Evolutionary conservation across 1,140 invertebrate species (phyloP).

Genomic region (Papilio glaucus): DNA sequence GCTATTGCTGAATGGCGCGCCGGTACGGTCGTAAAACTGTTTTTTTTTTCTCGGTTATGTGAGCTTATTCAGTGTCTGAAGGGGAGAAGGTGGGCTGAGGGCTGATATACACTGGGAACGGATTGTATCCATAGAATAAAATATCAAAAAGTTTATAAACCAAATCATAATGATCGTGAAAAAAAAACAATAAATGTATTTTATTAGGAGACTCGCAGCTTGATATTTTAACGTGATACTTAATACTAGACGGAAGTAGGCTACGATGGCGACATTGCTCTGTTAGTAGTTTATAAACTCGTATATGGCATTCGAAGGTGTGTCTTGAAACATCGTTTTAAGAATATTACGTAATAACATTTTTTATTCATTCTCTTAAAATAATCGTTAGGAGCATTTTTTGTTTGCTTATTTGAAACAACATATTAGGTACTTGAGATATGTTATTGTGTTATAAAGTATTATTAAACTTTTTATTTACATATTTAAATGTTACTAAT

Average conservation of each 20-base stretch:
- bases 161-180: background rate
- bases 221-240: too few species aligned
- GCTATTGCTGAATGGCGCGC: too few species aligned
- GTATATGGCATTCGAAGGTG: slow-evolving; percentile 24
- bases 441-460: background rate
- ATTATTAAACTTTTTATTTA: background rate
- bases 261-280: slow-evolving; percentile 19
- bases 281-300: slow-evolving; percentile 18
- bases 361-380: background rate
- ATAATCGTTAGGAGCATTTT: background rate
- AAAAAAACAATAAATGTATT: slow-evolving; percentile 1
- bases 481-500: background rate
- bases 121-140: too few species aligned
- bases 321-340: slow-evolving; percentile 11
- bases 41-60: too few species aligned
- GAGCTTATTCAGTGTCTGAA: too few species aligned
- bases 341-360: slow-evolving; percentile 21
- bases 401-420: background rate
- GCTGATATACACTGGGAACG: too few species aligned
- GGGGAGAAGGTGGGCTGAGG: too few species aligned
- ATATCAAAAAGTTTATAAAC: too few species aligned
- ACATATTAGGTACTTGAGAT: background rate
- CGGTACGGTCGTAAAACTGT: too few species aligned
- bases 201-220: background rate
- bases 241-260: slow-evolving; percentile 17